Base-by-base conservation (phyloP, 2,797 vertebrate genomes). In the Halcyon chelicuti region DNA sequence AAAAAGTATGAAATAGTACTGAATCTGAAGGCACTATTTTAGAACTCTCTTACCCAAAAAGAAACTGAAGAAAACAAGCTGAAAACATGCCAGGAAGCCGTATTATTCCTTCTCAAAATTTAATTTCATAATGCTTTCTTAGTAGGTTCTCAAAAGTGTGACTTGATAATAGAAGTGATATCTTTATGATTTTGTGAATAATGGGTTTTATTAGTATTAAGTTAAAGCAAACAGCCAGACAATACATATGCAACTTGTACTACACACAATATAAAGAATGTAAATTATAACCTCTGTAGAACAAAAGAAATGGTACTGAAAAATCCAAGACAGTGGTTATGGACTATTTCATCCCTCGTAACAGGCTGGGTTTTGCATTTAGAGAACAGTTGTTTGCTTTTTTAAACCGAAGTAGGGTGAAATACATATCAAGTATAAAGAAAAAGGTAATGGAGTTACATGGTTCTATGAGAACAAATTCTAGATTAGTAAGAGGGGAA, bases 121-220 rank as follows among this genome's bases (percentile, higher is more conserved):
- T 80, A 19, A 85, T 76, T 60, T 88, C 40, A 29, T 77, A 67
- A 31, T 6, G 20, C 66, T 89, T 96, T 80, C 58, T 86, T 83
- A 84, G 67, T 2, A 78, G 75, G 86, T 61, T 87, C 77, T 95
- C 66, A 81, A 85, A 88, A 87, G 77, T 21, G 46, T 93, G 90
- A 86, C 94, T 97, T 91, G 73, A 95, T 97, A 96, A 96, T 72
- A 97, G 88, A 97, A 98, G 95, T 94, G 90, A 96, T 97, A 86
- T 91, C 95, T 97, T 96, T 86, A 90, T 76, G 57, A 90, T 96
- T 97, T 98, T 97, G 94, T 97, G 97, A 98, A 97, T 97, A 98
- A 98, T 97, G 97, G 96, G 96, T 93, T 98, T 98, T 98, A 98
- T 98, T 98, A 97, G 97, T 97, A 98, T 97, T 98, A 98, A 98